A percentile compares a stretch with the other conserved stretches of the same genome.
phyloP scores from a whole-genome alignment of 2,888 invertebrate genomes.

The Steinernema scapterisci region DNA sequence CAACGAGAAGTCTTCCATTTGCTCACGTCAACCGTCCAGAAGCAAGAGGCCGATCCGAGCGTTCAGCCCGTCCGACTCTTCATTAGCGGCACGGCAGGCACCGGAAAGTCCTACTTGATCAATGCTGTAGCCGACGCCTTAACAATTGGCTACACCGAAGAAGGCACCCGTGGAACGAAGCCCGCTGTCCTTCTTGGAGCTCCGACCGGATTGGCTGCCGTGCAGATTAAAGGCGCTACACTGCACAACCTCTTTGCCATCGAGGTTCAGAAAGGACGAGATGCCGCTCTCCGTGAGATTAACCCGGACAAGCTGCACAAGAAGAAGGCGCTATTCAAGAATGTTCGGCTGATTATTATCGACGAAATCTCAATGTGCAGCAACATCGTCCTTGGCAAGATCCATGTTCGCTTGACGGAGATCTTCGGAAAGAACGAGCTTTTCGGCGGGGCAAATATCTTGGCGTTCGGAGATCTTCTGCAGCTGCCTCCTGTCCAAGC shows the following conservation, averaged over 20 bases:
- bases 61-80: not conserved
- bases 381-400: not conserved
- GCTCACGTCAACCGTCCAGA: too few relatives aligned
- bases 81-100: not conserved
- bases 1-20: too few relatives aligned
- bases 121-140: too few relatives aligned
- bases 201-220: slow-evolving; percentile 14
- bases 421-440: not conserved
- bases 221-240: not conserved
- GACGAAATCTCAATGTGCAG: slow-evolving; percentile 23
- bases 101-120: not conserved
- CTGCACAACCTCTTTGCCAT: not conserved
- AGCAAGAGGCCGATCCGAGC: not conserved
- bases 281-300: not conserved
- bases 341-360: slow-evolving; percentile 1
- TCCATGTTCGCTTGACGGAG: slow-evolving; percentile 2
- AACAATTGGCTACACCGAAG: too few relatives aligned
- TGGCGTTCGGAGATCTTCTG: slow-evolving; percentile 23
- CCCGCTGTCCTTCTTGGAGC: slow-evolving; percentile 8
- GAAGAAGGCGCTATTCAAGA: not conserved
- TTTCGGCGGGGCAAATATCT: slow-evolving; percentile 20
- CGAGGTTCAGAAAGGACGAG: not conserved
- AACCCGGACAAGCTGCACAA: not conserved
- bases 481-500: slow-evolving; percentile 24
- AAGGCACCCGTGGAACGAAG: not conserved